A percentile compares a stretch with the other conserved stretches of the same genome.
These are phyloP conservation scores for Numenius phaeopus DNA, from an alignment of 2,797 vertebrate genomes.

Conservation along the genomic window DNA sequence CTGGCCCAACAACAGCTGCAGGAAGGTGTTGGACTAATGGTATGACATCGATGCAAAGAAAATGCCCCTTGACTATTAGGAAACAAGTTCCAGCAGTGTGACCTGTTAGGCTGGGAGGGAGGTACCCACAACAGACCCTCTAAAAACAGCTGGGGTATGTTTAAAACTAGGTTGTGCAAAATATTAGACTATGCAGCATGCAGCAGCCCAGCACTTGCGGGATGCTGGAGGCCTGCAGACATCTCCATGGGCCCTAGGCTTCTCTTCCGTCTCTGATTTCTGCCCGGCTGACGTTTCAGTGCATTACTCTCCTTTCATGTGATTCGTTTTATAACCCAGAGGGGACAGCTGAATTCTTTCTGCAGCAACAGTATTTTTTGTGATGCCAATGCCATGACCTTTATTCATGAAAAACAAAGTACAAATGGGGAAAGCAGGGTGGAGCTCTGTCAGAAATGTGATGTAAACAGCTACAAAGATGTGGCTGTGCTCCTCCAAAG, in stretches of 20 bases:
- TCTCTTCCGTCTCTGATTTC: conserved; percentile 11
- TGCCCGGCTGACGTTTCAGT: not conserved
- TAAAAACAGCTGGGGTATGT: not conserved
- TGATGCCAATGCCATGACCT: conserved; percentile 67
- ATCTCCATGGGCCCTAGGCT: not conserved
- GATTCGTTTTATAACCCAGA: conserved; percentile 51
- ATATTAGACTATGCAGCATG: not conserved
- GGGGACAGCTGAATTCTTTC: conserved; percentile 57
- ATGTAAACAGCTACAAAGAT: conserved; percentile 48
- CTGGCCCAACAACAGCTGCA: not conserved
- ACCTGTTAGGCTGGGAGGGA: not conserved
- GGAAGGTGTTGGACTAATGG: not conserved
- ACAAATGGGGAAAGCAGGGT: conserved; percentile 58
- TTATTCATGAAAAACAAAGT: conserved; percentile 71
- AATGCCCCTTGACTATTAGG: not conserved
- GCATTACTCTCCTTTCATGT: not conserved
- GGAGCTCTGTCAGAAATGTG: conserved; percentile 50
- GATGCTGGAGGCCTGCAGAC: not conserved
- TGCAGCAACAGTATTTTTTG: conserved; percentile 50
- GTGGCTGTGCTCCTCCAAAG: conserved; percentile 17
- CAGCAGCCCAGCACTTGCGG: not conserved
- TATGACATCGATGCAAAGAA: not conserved
- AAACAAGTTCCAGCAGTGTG: not conserved
- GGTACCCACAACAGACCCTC: not conserved
- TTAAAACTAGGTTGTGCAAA: not conserved